Evolutionary conservation across 2,888 invertebrate species (phyloP).

Genomic region (Magallana nippona): DNA sequence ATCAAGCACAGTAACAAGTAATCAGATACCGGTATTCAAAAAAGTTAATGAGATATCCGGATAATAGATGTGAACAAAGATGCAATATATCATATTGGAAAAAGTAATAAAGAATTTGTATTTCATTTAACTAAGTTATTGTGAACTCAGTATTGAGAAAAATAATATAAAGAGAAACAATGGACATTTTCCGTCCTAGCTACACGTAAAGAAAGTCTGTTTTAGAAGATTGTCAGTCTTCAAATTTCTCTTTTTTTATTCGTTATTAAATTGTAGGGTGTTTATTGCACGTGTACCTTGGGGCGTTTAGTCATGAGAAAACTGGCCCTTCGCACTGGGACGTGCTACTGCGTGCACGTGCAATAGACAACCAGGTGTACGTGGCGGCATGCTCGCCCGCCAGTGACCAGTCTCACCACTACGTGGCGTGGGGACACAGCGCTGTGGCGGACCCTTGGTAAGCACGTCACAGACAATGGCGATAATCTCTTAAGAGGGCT

Average conservation of each 20-base stretch:
- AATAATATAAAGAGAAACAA: too few relatives aligned
- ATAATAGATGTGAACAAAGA: too few relatives aligned
- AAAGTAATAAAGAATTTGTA: too few relatives aligned
- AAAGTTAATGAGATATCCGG: too few relatives aligned
- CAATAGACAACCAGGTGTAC: conserved; percentile 92
- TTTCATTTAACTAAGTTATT: too few relatives aligned
- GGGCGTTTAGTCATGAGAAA: conserved; percentile 94
- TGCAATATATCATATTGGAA: too few relatives aligned
- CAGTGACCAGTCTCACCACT: conserved; percentile 85
- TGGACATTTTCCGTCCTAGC: too few relatives aligned
- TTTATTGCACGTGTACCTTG: conserved; percentile 92
- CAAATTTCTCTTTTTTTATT: background rate
- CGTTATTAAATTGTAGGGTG: conserved; percentile 84
- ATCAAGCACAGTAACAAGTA: too few relatives aligned
- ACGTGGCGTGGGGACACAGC: conserved; percentile 94
- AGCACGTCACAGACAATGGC: conserved; percentile 1
- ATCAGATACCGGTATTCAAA: too few relatives aligned
- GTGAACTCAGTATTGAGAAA: too few relatives aligned
- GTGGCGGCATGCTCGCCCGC: conserved; percentile 92
- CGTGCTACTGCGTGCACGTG: conserved; percentile 88
- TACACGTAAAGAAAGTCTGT: too few relatives aligned
- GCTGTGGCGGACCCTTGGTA: conserved; percentile 89
- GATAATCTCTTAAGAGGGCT: background rate
- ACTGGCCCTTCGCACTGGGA: conserved; percentile 97
- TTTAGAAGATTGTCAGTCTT: background rate